phyloP scores from a whole-genome alignment of 2,113 vertebrate species.

The Tetrax tetrax region DNA sequence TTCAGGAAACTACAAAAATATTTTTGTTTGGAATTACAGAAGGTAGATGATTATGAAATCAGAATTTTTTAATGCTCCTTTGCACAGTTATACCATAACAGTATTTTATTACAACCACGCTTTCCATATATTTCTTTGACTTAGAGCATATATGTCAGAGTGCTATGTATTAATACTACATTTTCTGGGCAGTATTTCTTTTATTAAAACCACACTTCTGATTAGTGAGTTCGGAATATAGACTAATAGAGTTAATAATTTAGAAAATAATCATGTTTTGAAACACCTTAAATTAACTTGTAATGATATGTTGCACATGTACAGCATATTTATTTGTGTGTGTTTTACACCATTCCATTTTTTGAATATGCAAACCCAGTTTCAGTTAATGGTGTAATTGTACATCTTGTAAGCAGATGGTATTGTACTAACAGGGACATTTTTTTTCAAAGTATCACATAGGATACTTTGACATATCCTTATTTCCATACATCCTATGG shows the following conservation, averaged over 20 bases:
- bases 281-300: not conserved
- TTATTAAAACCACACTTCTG: not conserved
- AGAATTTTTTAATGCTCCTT: not conserved
- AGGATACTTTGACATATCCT: not conserved
- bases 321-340: not conserved
- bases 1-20: not conserved
- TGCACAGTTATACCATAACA: conserved; percentile 1
- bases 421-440: not conserved
- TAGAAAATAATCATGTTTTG: not conserved
- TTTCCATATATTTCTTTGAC: not conserved
- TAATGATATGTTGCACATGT: not conserved
- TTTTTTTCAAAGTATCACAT: not conserved
- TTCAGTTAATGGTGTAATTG: not conserved
- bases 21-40: not conserved
- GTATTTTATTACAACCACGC: not conserved
- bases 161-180: not conserved
- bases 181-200: not conserved
- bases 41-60: not conserved
- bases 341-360: not conserved
- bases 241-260: not conserved
- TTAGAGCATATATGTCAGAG: not conserved
- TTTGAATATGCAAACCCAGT: conserved; percentile 1
- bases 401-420: not conserved
- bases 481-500: not conserved
- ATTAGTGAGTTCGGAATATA: not conserved